These are phyloP conservation scores for Tyria jacobaeae DNA, from an alignment of 2,888 invertebrate genomes.

Conservation along the genomic window DNA sequence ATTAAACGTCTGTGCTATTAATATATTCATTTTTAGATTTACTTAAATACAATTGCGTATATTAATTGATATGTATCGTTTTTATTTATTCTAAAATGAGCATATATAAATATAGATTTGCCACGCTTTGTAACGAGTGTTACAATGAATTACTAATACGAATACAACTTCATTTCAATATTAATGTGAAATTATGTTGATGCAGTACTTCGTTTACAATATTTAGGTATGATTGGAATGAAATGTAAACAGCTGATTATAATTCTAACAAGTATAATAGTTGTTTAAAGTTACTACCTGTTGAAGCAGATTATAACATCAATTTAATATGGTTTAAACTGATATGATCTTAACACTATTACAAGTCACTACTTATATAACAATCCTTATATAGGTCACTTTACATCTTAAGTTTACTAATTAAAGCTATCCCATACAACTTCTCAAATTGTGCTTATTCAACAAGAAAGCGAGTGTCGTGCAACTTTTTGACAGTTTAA, in stretches of 20 bases:
- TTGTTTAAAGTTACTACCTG: slow-evolving; percentile 26
- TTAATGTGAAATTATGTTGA: no score
- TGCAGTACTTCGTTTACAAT: no score
- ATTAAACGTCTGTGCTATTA: background rate
- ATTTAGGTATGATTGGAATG: background rate
- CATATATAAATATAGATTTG: slow-evolving; percentile 24
- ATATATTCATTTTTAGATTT: slow-evolving; percentile 9
- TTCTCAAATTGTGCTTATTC: slow-evolving; percentile 77
- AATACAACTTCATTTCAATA: slow-evolving; percentile 14
- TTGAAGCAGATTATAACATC: slow-evolving; percentile 30
- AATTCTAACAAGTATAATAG: slow-evolving; percentile 40
- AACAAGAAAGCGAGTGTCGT: slow-evolving; percentile 69
- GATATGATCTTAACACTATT: slow-evolving; percentile 40
- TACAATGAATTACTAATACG: slow-evolving; percentile 15
- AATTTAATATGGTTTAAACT: slow-evolving; percentile 33
- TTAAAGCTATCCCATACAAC: slow-evolving; percentile 87
- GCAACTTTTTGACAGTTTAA: slow-evolving; percentile 47
- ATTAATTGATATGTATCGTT: slow-evolving; percentile 21
- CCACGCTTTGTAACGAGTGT: slow-evolving; percentile 34
- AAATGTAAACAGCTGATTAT: slow-evolving; percentile 30
- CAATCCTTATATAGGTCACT: slow-evolving; percentile 62
- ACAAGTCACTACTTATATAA: slow-evolving; percentile 51
- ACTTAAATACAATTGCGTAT: slow-evolving; percentile 6
- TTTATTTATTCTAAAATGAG: slow-evolving; percentile 9
- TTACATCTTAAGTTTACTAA: slow-evolving; percentile 75